phyloP scores from a whole-genome alignment of 1,140 invertebrate species.

The Uloborus diversus region DNA sequence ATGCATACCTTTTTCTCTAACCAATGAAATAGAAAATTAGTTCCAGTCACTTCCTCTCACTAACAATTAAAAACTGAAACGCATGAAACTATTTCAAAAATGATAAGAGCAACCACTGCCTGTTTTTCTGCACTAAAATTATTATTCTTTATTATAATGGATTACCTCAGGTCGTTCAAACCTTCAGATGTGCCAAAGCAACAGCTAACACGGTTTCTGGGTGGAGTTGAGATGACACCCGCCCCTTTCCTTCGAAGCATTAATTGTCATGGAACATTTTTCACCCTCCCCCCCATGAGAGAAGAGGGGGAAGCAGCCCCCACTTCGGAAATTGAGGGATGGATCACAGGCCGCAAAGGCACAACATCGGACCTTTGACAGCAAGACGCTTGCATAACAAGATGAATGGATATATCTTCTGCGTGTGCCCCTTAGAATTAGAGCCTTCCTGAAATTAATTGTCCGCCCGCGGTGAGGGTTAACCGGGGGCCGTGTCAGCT shows the following conservation, averaged over 20 bases:
- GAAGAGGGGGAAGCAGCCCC: neutral
- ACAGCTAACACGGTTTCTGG: too few relatives aligned
- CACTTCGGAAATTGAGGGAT: neutral
- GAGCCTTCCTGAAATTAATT: neutral
- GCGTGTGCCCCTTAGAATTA: neutral
- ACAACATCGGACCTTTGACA: neutral
- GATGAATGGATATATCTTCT: neutral
- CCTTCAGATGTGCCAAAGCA: too few relatives aligned
- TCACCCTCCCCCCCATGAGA: neutral
- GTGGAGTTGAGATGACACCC: too few relatives aligned
- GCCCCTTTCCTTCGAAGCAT: neutral
- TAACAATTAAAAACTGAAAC: too few relatives aligned
- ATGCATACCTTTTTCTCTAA: too few relatives aligned
- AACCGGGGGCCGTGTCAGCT: conserved; percentile 1
- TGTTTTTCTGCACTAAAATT: too few relatives aligned
- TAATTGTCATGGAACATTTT: neutral
- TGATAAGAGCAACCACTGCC: too few relatives aligned
- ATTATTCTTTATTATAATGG: too few relatives aligned
- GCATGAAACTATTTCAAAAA: too few relatives aligned
- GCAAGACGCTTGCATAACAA: neutral
- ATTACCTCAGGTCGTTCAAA: too few relatives aligned
- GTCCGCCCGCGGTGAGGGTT: neutral
- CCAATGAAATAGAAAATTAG: too few relatives aligned
- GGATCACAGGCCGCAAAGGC: neutral
- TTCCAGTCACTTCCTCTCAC: too few relatives aligned